Evolutionary conservation across 2,113 vertebrate genomes (phyloP), one percentile per base, ranked within the genome.

Genomic region (Formicarius rufipectus): DNA sequence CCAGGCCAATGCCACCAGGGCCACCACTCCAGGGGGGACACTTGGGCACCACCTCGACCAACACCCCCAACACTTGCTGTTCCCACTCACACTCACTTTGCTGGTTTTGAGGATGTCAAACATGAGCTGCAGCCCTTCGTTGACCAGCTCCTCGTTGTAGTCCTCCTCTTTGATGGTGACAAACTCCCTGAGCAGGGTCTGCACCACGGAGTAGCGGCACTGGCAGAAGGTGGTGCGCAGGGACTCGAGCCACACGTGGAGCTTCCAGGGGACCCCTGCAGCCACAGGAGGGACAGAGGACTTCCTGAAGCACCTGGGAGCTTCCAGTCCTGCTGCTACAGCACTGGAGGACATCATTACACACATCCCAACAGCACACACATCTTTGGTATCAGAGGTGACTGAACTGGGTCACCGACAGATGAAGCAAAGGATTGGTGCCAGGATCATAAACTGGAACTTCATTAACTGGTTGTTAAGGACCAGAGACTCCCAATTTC

Each of bases 221-320:
- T 99, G 99, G 73, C 97, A 98, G 98, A 99, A 99, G 50, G 99
- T 98, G 12, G 99, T 99, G 63, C 98, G 97, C 7, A 99, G 98
- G 1, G 99, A 99, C 93, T 99, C 99, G 12, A 99, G 98, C 99
- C 99, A 99, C 75, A 99, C 98, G 0, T 99, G 99, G 23, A 99
- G 98, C 94, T 99, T 99, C 99, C 99, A 99, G 5, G 99, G 99
- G 14, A 99, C 98, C 10, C 99, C 99, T 99, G 96, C 3, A 73
- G 27, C 23, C 91, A 22, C 56, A 50, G 74, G 59, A 89, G 40
- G 35, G 67, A 31, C 21, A 59, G 64, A 11, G 14, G 24, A 63
- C 4, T 45, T 64, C 25, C 30, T 55, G 25, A 85, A 66, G 47
- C 7, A 28, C 28, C 44, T 30, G 44, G 64, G 7, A 39, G n/a